Evolutionary conservation across 2,888 invertebrate genomes (phyloP).

Genomic region (Acrobeloides nanus): DNA sequence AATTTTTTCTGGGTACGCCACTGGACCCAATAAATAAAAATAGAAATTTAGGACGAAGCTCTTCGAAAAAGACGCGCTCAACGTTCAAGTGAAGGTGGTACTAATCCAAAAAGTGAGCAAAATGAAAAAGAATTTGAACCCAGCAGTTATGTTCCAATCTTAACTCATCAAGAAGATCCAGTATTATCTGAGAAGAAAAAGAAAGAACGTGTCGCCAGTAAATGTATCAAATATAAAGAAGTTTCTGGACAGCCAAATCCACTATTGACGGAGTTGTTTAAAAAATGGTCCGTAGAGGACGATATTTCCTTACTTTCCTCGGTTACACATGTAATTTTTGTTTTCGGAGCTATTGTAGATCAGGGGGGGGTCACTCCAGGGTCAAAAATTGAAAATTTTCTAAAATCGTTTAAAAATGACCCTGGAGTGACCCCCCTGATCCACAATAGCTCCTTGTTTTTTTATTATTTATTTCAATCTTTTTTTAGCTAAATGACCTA

Average conservation of each 20-base stretch:
- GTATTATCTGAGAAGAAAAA: neutral
- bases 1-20: too few relatives aligned
- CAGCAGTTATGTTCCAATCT: too few relatives aligned
- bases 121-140: too few relatives aligned
- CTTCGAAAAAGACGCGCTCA: neutral
- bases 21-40: too few relatives aligned
- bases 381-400: too few relatives aligned
- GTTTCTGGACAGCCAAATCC: too few relatives aligned
- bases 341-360: too few relatives aligned
- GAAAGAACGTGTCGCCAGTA: neutral
- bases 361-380: too few relatives aligned
- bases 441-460: neutral
- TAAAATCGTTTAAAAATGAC: too few relatives aligned
- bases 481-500: slow-evolving; percentile 61
- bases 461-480: neutral
- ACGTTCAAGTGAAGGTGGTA: neutral
- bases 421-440: neutral
- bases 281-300: slow-evolving; percentile 93
- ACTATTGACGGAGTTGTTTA: slow-evolving; percentile 58
- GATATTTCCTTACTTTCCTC: slow-evolving; percentile 86
- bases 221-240: too few relatives aligned
- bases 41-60: neutral
- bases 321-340: slow-evolving; percentile 78
- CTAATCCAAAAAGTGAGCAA: too few relatives aligned
- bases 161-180: too few relatives aligned